Evolutionary conservation across 1,140 invertebrate genomes (phyloP), one percentile per base, ranked within the genome.

Genomic region (Drosophila mayri): DNA sequence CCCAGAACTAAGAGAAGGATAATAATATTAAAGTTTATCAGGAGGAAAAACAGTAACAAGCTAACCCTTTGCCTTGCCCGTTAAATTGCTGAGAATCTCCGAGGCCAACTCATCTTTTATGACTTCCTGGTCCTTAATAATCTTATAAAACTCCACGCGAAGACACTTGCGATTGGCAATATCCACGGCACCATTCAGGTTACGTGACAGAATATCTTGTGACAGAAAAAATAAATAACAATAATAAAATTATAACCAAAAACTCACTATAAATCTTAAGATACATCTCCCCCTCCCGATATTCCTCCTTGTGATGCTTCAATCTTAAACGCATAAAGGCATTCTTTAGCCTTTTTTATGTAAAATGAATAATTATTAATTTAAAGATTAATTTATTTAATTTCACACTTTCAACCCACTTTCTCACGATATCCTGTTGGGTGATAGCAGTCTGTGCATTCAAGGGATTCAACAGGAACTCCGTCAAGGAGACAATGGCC

Each of bases 391-490:
- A 25, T 25, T 25, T 0, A 4, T 25, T 25, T 25, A 22, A 25
- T 25, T 4, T 25, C 25, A 25, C 25, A 25, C 0, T 8, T 9
- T 2, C 1, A 18, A 74, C 81, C 57, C 10, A 92, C 91, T 82
- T 92, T 62, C 91, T 67, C 3, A 92, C 79, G 12, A 92, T 75
- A 3, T 87, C 87, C 44, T 64, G 65, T 57, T 92, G 66, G 1
- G 22, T 38, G 4, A 92, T 83, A 1, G 91, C 91, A 4, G 77
- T 64, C 43, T 92, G 50, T 0, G 54, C 81, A 58, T 92, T 68
- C 9, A 83, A 43, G 0, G 91, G 91, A 63, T 92, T 92, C 1
- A 83, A 40, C 7, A 92, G 46, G 11, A 87, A 88, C 11, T 92
- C 91, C 0, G 77, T 60, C 10, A 92, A 28, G 1, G 87, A 86